A percentile compares a stretch with the other conserved stretches of the same genome.
Conservation (phyloP, 2,888 invertebrate genomes). For the Rhogogaster chlorosoma region DNA sequence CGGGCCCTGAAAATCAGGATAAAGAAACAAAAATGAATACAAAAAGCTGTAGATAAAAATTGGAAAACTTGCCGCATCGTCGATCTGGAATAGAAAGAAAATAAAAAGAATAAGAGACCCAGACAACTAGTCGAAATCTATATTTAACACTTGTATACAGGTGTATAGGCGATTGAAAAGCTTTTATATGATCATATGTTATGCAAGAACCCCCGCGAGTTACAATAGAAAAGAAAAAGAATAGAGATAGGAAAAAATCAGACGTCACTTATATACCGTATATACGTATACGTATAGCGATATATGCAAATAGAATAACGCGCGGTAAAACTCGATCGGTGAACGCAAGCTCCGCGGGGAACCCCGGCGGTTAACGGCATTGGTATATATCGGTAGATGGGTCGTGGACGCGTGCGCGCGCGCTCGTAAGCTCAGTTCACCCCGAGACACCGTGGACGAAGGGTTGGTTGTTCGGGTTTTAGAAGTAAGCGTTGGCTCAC, state of each 20-base stretch:
- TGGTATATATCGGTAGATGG: slow-evolving; percentile 1
- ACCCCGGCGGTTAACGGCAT: slow-evolving; percentile 31
- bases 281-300: neutral
- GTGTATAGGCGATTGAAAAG: too few relatives aligned
- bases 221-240: neutral
- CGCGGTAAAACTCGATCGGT: slow-evolving; percentile 18
- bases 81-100: neutral
- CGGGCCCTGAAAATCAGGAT: neutral
- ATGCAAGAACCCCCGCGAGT: too few relatives aligned
- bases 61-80: neutral
- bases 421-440: slow-evolving; percentile 35
- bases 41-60: neutral
- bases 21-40: neutral
- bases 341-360: slow-evolving; percentile 23
- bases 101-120: neutral
- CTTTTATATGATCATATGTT: too few relatives aligned
- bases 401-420: slow-evolving; percentile 27
- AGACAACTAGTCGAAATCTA: neutral
- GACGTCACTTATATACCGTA: neutral
- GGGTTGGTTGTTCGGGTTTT: neutral
- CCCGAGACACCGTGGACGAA: slow-evolving; percentile 46
- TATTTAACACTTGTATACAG: too few relatives aligned
- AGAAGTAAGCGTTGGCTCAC: neutral
- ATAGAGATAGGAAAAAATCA: neutral
- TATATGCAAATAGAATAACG: neutral